These are phyloP conservation scores for Calidris pygmaea DNA, from an alignment of 2,113 vertebrate genomes.

Conservation along the genomic window DNA sequence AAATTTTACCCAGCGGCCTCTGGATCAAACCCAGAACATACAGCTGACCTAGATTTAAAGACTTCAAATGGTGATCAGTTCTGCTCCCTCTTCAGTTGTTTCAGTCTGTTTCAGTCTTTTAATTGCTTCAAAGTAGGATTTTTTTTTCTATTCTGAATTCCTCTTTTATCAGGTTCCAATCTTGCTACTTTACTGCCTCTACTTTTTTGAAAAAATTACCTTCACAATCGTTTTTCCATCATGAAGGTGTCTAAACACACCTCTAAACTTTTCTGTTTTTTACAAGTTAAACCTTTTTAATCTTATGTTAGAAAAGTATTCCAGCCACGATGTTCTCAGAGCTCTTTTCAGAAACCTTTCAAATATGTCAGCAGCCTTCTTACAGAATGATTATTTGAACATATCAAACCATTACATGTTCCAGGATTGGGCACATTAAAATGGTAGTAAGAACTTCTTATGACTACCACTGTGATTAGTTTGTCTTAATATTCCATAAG, in stretches of 20 bases:
- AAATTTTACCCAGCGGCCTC: neutral
- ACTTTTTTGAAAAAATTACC: neutral
- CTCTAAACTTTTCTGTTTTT: neutral
- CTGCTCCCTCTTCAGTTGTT: neutral
- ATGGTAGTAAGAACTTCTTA: neutral
- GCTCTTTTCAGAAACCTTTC: neutral
- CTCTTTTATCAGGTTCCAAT: neutral
- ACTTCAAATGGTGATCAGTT: neutral
- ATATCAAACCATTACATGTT: neutral
- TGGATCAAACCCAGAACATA: neutral
- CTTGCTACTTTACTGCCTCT: neutral
- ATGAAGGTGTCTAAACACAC: neutral
- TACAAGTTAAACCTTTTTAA: neutral
- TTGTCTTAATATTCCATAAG: neutral
- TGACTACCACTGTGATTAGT: neutral
- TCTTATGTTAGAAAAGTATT: neutral
- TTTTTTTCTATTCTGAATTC: neutral
- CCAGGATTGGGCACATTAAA: neutral
- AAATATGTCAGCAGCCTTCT: neutral
- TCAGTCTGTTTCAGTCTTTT: neutral
- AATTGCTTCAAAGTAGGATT: neutral
- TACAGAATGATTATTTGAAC: neutral
- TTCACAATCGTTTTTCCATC: neutral
- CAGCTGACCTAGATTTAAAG: neutral
- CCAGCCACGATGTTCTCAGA: neutral